A percentile compares a stretch with the other conserved stretches of the same genome.
phyloP scores from a whole-genome alignment of 2,797 vertebrate species.

The Ciconia nigra region DNA sequence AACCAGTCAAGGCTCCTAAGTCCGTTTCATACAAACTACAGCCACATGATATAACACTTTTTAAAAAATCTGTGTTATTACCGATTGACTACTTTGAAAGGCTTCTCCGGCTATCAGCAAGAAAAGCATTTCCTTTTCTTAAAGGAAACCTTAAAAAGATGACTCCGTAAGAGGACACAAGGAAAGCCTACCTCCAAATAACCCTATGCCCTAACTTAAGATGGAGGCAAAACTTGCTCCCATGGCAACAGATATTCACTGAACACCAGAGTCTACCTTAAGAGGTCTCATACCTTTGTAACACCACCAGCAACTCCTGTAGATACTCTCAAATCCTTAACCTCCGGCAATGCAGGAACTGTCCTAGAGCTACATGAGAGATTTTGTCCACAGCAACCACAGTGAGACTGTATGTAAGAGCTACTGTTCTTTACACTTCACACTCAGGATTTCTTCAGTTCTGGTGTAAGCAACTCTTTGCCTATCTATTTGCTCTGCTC shows the following conservation, averaged over 20 bases:
- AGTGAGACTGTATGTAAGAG: neutral
- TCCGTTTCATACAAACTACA: neutral
- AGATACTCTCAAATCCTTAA: neutral
- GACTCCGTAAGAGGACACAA: neutral
- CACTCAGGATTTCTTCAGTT: neutral
- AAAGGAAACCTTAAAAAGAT: neutral
- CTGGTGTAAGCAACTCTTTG: neutral
- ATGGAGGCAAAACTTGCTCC: neutral
- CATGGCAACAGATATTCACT: neutral
- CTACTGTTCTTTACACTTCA: neutral
- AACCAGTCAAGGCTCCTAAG: neutral
- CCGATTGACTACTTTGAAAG: neutral
- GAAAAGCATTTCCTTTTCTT: neutral
- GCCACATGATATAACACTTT: accelerated
- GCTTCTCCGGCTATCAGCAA: neutral
- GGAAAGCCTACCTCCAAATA: neutral
- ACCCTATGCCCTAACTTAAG: neutral
- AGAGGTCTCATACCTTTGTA: neutral
- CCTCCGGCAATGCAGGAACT: neutral
- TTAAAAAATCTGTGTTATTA: neutral
- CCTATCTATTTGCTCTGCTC: neutral
- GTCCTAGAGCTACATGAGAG: neutral
- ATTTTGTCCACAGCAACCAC: neutral
- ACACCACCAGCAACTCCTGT: neutral
- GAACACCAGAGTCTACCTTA: neutral